These are phyloP conservation scores for Simalia tracyae DNA, from an alignment of 2,797 vertebrate genomes.

Conservation along the genomic window DNA sequence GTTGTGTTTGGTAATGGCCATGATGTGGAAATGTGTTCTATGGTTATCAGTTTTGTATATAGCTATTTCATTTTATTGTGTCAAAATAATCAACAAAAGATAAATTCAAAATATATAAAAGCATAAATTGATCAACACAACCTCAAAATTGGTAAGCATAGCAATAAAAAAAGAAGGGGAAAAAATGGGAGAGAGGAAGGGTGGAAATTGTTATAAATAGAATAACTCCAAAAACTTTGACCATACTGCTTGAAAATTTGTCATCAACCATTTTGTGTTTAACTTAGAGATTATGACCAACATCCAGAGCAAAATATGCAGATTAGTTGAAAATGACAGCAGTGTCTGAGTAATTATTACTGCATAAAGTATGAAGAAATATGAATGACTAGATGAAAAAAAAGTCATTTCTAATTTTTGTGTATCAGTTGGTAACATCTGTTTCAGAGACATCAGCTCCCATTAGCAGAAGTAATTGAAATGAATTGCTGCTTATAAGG, in stretches of 20 bases:
- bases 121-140: not conserved
- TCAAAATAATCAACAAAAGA: not conserved
- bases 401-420: constrained; percentile 63
- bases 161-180: not conserved
- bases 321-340: constrained; percentile 63
- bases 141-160: not conserved
- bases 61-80: not conserved
- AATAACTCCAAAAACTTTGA: not conserved
- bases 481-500: constrained; percentile 45
- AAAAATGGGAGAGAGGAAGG: not conserved
- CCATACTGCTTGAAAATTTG: not conserved
- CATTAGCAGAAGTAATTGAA: constrained; percentile 56
- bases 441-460: constrained; percentile 64
- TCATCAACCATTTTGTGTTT: constrained; percentile 33
- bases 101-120: not conserved
- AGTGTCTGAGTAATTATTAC: constrained; percentile 54
- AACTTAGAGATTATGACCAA: constrained; percentile 62
- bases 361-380: constrained; percentile 61
- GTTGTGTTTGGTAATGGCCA: not conserved
- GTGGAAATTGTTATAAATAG: not conserved
- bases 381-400: constrained; percentile 55
- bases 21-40: not conserved
- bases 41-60: too few species aligned
- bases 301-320: constrained; percentile 54
- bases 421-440: constrained; percentile 77